These are phyloP conservation scores for Onychomys leucogaster DNA, from an alignment of 2,797 vertebrate genomes.

Conservation along the genomic window DNA sequence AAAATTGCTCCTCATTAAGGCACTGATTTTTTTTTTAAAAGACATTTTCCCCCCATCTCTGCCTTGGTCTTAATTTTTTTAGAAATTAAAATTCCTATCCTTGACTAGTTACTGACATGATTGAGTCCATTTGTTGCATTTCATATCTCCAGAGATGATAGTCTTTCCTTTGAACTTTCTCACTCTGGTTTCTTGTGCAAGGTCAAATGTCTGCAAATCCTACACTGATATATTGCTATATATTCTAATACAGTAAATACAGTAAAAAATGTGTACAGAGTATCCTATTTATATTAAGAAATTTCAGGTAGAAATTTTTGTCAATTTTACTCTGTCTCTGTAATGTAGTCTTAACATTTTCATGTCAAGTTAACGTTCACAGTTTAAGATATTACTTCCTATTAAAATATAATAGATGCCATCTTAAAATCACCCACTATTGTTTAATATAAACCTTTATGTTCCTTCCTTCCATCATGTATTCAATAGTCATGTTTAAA, in stretches of 20 bases:
- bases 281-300: conserved; percentile 37
- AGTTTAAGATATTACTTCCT: conserved; percentile 49
- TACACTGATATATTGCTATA: not conserved
- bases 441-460: not conserved
- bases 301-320: not conserved
- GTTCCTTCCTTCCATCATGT: not conserved
- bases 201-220: not conserved
- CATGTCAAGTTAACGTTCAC: conserved; percentile 31
- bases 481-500: not conserved
- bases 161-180: not conserved
- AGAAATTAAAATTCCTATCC: conserved; percentile 62
- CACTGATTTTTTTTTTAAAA: conserved; percentile 29
- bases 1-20: conserved; percentile 80
- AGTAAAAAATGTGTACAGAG: not conserved
- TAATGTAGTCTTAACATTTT: conserved; percentile 29
- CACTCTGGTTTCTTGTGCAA: not conserved
- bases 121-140: conserved; percentile 36
- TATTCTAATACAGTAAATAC: conserved; percentile 40
- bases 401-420: conserved; percentile 26
- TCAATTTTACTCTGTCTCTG: conserved; percentile 22
- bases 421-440: conserved; percentile 2
- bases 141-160: conserved; percentile 13
- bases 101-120: conserved; percentile 42
- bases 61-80: conserved; percentile 64
- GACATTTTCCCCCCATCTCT: conserved; percentile 22